Percentiles rank a stretch among this genome's conserved stretches.
These are phyloP conservation scores for Nicator chloris DNA, from an alignment of 2,113 vertebrate genomes.

Conservation along the genomic window DNA sequence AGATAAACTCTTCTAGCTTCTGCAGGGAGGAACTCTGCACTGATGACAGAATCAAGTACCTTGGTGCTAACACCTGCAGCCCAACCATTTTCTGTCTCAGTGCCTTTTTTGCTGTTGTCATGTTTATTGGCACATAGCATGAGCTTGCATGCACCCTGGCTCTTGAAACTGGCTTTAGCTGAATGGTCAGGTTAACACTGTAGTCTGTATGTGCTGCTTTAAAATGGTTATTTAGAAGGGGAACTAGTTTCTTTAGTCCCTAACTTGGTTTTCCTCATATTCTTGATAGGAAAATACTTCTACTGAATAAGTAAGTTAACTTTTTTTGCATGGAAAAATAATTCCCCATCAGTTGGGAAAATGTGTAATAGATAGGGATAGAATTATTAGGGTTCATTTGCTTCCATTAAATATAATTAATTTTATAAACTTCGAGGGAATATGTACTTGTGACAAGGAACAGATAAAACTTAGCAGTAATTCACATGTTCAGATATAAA, in stretches of 20 bases:
- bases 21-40: neutral
- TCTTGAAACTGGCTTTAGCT: neutral
- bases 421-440: neutral
- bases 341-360: neutral
- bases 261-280: neutral
- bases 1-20: neutral
- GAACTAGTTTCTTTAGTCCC: neutral
- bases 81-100: neutral
- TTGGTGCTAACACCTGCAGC: neutral
- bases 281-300: neutral
- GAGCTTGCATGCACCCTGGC: neutral
- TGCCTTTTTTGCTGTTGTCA: neutral
- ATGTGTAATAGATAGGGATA: neutral
- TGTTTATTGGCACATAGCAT: neutral
- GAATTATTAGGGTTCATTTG: neutral
- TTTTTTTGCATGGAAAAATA: neutral
- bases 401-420: neutral
- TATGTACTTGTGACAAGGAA: neutral
- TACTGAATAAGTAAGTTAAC: neutral
- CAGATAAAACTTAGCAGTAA: neutral
- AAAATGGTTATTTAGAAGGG: neutral
- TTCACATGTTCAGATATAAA: neutral
- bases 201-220: neutral
- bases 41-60: neutral
- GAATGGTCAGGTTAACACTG: neutral